Evolutionary conservation across 2,113 vertebrate species (phyloP).

Genomic region (Gasterosteus nipponicus): DNA sequence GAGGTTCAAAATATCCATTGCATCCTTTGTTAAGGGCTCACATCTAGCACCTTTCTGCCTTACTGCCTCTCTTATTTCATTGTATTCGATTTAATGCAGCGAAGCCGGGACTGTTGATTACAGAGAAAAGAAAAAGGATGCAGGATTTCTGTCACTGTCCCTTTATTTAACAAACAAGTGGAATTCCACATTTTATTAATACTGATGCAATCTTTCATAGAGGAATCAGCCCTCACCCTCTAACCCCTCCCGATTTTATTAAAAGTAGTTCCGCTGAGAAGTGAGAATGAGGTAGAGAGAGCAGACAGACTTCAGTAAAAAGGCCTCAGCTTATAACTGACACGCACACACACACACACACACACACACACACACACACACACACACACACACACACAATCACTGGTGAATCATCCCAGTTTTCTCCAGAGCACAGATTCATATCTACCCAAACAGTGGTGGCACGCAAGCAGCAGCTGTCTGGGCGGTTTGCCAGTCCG

Average conservation of each 20-base stretch:
- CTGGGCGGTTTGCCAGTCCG: conserved; percentile 67
- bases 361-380: conserved; percentile 18
- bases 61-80: not conserved
- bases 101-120: not conserved
- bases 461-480: conserved; percentile 76
- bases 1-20: not conserved
- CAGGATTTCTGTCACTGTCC: not conserved
- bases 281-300: conserved; percentile 26
- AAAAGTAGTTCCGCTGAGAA: conserved; percentile 32
- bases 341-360: conserved; percentile 21
- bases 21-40: not conserved
- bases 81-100: not conserved
- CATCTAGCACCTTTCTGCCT: not conserved
- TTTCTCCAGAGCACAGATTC: conserved; percentile 68
- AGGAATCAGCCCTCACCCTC: too few species aligned
- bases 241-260: conserved; percentile 3
- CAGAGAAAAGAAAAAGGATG: not conserved
- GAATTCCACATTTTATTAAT: not conserved
- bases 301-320: conserved; percentile 17
- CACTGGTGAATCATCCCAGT: conserved; percentile 58
- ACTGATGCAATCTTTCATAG: not conserved
- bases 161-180: not conserved
- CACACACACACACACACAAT: conserved; percentile 16
- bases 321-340: conserved; percentile 4
- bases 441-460: conserved; percentile 74